Conservation (phyloP, 2,797 vertebrate species). For the Phoebastria nigripes region DNA sequence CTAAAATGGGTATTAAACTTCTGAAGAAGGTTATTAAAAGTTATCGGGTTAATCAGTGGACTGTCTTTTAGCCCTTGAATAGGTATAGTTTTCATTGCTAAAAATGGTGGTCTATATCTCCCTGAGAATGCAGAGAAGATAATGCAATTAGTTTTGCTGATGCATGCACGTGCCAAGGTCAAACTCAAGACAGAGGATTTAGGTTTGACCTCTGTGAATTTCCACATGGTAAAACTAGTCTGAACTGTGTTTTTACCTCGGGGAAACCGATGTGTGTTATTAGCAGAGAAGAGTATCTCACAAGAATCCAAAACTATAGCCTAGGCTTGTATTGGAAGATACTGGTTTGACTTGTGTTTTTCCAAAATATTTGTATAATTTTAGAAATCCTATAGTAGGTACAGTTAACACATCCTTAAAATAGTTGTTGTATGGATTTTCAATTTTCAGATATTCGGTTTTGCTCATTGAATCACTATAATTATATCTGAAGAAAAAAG, state of each 20-base stretch:
- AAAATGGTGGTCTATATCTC: background rate
- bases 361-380: background rate
- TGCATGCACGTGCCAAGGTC: background rate
- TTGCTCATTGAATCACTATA: background rate
- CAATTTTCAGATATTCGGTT: background rate
- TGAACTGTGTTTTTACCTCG: background rate
- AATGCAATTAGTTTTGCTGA: background rate
- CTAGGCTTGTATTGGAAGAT: background rate
- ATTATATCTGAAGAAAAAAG: background rate
- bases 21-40: background rate
- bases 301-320: background rate
- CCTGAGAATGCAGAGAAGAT: background rate
- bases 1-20: background rate
- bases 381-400: background rate
- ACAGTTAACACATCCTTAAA: background rate
- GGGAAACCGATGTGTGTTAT: background rate
- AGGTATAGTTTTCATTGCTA: background rate
- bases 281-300: background rate
- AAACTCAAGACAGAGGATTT: background rate
- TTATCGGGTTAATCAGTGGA: background rate
- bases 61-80: background rate
- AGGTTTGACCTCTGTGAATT: background rate
- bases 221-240: background rate
- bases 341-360: background rate
- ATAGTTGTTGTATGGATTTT: background rate